These are phyloP conservation scores for Peribatodes rhomboidaria DNA, from an alignment of 2,888 invertebrate genomes.

Conservation along the genomic window DNA sequence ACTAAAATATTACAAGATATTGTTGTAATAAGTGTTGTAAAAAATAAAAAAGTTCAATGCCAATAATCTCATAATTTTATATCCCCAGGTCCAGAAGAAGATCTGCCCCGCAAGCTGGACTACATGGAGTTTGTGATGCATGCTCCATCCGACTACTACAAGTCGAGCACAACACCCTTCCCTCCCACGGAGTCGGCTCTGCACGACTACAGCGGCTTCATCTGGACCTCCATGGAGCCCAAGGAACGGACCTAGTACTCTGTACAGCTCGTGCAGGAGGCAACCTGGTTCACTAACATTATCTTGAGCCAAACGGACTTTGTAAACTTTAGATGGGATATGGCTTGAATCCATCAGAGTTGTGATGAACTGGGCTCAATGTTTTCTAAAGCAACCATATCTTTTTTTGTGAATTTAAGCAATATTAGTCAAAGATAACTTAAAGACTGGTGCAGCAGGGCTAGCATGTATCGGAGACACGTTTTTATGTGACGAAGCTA, in stretches of 20 bases:
- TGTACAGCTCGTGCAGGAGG: neutral
- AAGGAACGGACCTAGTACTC: constrained; percentile 65
- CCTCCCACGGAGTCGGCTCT: constrained; percentile 85
- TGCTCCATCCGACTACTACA: constrained; percentile 96
- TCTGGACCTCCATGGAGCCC: constrained; percentile 88
- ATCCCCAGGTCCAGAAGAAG: constrained; percentile 93
- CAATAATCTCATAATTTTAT: neutral
- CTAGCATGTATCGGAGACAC: too few relatives aligned
- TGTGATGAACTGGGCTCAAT: too few relatives aligned
- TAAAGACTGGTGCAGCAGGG: too few relatives aligned
- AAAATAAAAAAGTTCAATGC: too few relatives aligned
- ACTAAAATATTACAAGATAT: too few relatives aligned
- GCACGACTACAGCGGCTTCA: constrained; percentile 85
- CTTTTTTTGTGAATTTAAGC: too few relatives aligned
- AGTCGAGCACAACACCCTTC: constrained; percentile 91
- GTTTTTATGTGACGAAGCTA: neutral
- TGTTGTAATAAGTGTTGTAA: too few relatives aligned
- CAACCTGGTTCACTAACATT: neutral
- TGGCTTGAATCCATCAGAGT: too few relatives aligned
- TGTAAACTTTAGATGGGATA: too few relatives aligned
- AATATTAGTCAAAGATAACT: too few relatives aligned
- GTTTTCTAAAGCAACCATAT: too few relatives aligned
- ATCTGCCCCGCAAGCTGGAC: constrained; percentile 93
- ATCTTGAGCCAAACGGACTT: too few relatives aligned
- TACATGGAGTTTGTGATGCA: constrained; percentile 97